Base-by-base conservation (phyloP, 2,888 invertebrate species). In the Lasioglossum oenotherae region DNA sequence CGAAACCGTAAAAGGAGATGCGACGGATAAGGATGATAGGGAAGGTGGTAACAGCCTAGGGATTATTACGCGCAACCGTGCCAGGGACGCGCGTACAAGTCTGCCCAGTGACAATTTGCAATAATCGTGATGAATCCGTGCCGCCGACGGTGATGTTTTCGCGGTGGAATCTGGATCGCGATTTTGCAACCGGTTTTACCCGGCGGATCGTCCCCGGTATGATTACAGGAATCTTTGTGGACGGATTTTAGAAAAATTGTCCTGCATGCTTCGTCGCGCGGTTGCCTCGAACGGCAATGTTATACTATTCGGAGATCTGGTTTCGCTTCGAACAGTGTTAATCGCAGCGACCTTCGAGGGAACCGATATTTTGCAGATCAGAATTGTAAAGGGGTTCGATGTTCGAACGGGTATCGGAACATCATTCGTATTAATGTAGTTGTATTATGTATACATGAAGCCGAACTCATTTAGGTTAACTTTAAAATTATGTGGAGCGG, bases 31-130 rank as follows among this genome's bases (percentile, higher is more conserved):
- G 44, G 57, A 76, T 19, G 38, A 53, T 35, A 64, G 77, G 23
- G 71, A 74, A 27, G 64, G 49, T 75, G 71, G 84, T 49, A 74
- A 67, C 60, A 23, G 53, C 19, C 74, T n/a, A 85, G 74, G 53
- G 82, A 80, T 85, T 74, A 77, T 81, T 79, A 81, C 78, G 73
- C 69, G 71, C 44, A 88, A 85, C 57, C 71, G 86, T 88, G 88
- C 86, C 88, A 88, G 86, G 88, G 86, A 84, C 88, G 69, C 16
- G 41, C n/a, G n/a, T 23, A n/a, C n/a, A n/a, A n/a, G n/a, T 57
- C 4, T 81, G 16, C 16, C 8, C 72, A 74, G 77, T 78, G 84
- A 88, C 85, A 76, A 87, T 83, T 85, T 78, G 60, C 67, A 72
- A 84, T 74, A 85, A 79, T 76, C 81, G 60, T 49, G 77, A 67